phyloP scores from a whole-genome alignment of 2,113 vertebrate species.

The Andinoacara biseriatus region DNA sequence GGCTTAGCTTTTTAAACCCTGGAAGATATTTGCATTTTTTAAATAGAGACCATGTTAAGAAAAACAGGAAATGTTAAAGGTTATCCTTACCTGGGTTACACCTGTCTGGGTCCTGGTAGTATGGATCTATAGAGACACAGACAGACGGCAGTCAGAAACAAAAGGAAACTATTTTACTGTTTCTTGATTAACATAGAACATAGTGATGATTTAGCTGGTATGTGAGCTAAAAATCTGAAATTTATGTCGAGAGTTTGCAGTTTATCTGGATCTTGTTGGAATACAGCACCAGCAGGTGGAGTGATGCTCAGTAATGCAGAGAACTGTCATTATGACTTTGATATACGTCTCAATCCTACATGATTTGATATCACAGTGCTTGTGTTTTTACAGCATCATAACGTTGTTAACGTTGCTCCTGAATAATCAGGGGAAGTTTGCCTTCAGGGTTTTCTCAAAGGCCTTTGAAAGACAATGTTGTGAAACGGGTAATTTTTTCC shows the following conservation, averaged over 20 bases:
- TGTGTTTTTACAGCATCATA: background rate
- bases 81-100: conserved; percentile 77
- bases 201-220: background rate
- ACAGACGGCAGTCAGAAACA: conserved; percentile 10
- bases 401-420: background rate
- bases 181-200: background rate
- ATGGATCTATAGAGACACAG: conserved; percentile 71
- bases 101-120: conserved; percentile 74
- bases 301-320: background rate
- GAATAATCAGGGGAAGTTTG: background rate
- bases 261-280: background rate
- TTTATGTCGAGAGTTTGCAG: no score
- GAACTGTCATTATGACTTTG: background rate
- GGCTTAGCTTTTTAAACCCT: background rate
- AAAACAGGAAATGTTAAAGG: background rate
- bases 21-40: background rate
- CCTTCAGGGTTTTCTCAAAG: background rate
- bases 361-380: background rate
- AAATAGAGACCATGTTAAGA: background rate
- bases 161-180: background rate
- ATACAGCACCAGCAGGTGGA: background rate
- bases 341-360: no score
- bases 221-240: no score
- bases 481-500: background rate
- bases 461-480: background rate